Evolutionary conservation across 2,888 invertebrate genomes (phyloP), one percentile per base, ranked within the genome.

Genomic region (Pyrgus malvae): DNA sequence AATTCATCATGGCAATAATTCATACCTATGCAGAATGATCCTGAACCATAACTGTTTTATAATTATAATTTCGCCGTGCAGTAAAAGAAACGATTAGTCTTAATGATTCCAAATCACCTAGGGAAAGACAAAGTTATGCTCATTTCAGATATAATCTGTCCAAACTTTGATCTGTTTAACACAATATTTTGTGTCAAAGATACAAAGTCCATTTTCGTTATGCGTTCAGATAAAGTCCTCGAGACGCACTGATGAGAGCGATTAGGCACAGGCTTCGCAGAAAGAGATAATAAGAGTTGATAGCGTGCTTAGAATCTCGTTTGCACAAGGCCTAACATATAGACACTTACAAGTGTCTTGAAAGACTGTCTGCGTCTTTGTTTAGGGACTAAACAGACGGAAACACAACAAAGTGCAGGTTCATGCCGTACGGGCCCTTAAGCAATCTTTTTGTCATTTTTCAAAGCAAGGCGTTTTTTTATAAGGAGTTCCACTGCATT

Each of bases 351-450:
- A 40, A 25, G 38, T 25, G 11, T 17, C 37, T 35, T 51, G 44
- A 51, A 51, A 44, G 44, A 44, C 33, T 31, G 51, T 44, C 44
- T 51, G 44, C 35, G 44, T 27, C 51, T 44, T 51, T 51, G 44
- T 51, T 51, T 19, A 51, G 42, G 42, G 19, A 17, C 19, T 16
- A 42, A 35, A 44, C 35, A 35, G 37, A 27, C 37, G 35, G 27
- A 11, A 27, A 51, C 42, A 50, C 44, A 37, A 37, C 44, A 44
- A 50, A 51, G 27, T 17, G 19, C 44, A 33, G 44, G 27, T 42
- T 42, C 37, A 9, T 25, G 35, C 4, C 37, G n/a, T 41, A 49
- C 21, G 33, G 21, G 27, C 27, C 37, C 14, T 25, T 31, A 8
- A 31, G 35, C 44, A 37, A 44, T 17, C 2, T 7, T 7, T 4